These are phyloP conservation scores for Eupeodes corollae DNA, from an alignment of 1,140 invertebrate genomes.

Conservation along the genomic window DNA sequence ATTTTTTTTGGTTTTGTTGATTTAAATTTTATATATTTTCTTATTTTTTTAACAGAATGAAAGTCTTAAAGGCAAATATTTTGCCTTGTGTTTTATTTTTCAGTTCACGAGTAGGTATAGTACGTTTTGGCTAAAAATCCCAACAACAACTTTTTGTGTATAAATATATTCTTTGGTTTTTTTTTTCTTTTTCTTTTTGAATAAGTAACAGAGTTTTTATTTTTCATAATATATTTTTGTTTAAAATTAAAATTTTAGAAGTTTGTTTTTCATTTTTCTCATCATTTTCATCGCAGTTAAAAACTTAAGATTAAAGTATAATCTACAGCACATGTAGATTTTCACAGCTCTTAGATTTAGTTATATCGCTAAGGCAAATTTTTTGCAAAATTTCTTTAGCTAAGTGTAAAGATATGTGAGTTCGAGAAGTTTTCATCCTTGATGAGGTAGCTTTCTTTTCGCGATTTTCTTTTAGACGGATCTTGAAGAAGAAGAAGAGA, in stretches of 20 bases:
- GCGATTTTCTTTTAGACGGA: slow-evolving; percentile 60
- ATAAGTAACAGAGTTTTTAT: slow-evolving; percentile 11
- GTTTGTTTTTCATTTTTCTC: not conserved
- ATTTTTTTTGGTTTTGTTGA: too few relatives aligned
- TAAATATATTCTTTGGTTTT: slow-evolving; percentile 4
- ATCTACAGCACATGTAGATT: slow-evolving; percentile 71
- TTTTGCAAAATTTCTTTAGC: slow-evolving; percentile 71
- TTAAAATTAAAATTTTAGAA: slow-evolving; percentile 2
- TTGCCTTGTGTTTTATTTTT: too few relatives aligned
- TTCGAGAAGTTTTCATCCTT: slow-evolving; percentile 50
- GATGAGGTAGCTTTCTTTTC: slow-evolving; percentile 54
- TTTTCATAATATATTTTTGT: not conserved
- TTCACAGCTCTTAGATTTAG: slow-evolving; percentile 82
- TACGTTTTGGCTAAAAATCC: too few relatives aligned
- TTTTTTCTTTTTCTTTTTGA: not conserved
- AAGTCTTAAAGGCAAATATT: too few relatives aligned
- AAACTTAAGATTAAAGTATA: slow-evolving; percentile 26
- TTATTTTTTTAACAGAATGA: too few relatives aligned
- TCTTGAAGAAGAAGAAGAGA: too few relatives aligned
- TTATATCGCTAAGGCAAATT: slow-evolving; percentile 74
- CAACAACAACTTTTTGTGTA: not conserved
- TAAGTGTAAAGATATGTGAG: slow-evolving; percentile 61
- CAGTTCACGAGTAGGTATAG: too few relatives aligned
- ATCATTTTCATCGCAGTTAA: slow-evolving; percentile 3
- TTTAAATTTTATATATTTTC: too few relatives aligned